Conservation (phyloP, 2,113 vertebrate genomes). For the Lynx canadensis region DNA sequence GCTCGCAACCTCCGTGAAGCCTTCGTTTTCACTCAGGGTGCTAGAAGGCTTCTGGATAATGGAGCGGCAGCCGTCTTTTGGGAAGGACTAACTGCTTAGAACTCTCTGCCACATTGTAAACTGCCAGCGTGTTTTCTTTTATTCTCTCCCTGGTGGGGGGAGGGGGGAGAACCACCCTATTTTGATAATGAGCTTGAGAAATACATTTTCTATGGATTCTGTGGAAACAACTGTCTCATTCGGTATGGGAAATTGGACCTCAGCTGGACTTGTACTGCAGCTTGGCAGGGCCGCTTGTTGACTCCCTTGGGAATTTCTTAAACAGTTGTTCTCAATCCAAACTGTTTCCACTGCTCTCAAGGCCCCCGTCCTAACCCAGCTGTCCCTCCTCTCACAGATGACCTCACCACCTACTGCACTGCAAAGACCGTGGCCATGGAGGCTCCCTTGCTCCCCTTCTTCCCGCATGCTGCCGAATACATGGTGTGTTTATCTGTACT, state of each 20-base stretch:
- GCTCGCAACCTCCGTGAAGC: not conserved
- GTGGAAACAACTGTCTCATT: constrained; percentile 73
- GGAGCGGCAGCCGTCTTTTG: not conserved
- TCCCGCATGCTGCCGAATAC: not conserved
- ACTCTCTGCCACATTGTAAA: constrained; percentile 19
- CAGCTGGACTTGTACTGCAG: constrained; percentile 65
- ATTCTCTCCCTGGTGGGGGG: constrained; percentile 14
- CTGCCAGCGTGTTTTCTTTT: constrained; percentile 32
- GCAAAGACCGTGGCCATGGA: not conserved
- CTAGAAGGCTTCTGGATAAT: not conserved
- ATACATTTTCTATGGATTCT: constrained; percentile 68
- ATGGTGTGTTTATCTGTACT: not conserved
- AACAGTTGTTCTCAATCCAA: constrained; percentile 78
- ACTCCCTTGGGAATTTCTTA: constrained; percentile 67
- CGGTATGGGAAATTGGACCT: constrained; percentile 60
- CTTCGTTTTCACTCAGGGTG: not conserved
- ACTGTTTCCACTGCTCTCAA: constrained; percentile 66
- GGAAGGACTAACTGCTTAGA: not conserved
- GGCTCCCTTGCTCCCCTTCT: not conserved
- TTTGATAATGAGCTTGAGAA: constrained; percentile 68
- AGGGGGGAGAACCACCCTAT: not conserved
- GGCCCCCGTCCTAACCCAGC: constrained; percentile 63
- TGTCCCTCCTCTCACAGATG: constrained; percentile 66
- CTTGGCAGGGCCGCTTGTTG: constrained; percentile 76
- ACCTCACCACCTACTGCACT: constrained; percentile 64